Evolutionary conservation across 2,113 vertebrate species (phyloP), one percentile per base, ranked within the genome.

Genomic region (Tichodroma muraria): DNA sequence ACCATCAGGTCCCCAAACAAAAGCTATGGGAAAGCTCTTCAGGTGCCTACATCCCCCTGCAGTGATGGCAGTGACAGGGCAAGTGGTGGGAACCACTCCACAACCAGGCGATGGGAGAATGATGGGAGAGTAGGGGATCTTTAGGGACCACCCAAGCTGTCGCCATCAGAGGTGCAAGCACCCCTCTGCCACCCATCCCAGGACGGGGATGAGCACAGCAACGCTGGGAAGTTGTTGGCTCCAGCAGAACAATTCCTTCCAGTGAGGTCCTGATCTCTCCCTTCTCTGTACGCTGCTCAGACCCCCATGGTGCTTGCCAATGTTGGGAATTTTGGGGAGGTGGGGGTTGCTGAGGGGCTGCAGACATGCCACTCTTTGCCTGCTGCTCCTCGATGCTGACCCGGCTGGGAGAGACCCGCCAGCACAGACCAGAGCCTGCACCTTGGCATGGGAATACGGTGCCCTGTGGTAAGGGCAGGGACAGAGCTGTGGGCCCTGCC

Each of bases 261-360:
- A 76, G 35, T 11, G 42, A 42, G 16, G 33, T 53, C 42, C 63
- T 54, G 47, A 10, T 54, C 72, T 86, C 76, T 79, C 75, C 27
- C 7, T 18, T 44, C 49, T 77, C 23, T 5, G 2, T 11, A 12
- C 1, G 0, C 45, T 44, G 22, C 57, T 56, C 28, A 70, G 44
- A 44, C 6, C 22, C 31, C 38, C 6, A 0, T 5, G 3, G 25
- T 79, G 8, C 23, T 38, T 10, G 2, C 21, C 0, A 0, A 0
- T 40, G 11, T 20, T 35, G 49, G n/a, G n/a, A 28, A 35, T 69
- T 45, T 20, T 12, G 4, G 35, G 50, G 22, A 69, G 19, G 16
- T 50, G 54, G 11, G 37, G 4, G 7, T 6, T 8, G 19, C 24
- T 28, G 8, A 4, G 38, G 25, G 13, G 8, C 33, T 88, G 49